Percentiles rank a stretch among this genome's conserved stretches.
These are phyloP conservation scores for Drosophila flavopinicola DNA, from an alignment of 2,888 invertebrate species.

Conservation along the genomic window DNA sequence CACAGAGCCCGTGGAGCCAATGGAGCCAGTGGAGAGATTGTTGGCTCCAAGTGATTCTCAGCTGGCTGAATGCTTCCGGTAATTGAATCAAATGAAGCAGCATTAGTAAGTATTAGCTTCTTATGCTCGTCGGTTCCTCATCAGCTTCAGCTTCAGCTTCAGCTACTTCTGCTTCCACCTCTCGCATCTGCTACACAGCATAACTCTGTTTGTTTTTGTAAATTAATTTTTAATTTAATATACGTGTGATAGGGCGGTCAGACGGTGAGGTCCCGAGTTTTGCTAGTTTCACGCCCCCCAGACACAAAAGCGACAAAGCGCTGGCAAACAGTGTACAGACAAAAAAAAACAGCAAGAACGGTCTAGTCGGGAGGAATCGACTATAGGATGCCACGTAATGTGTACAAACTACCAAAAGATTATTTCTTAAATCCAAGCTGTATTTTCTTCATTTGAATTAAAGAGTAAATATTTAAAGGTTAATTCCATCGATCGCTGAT, in stretches of 20 bases:
- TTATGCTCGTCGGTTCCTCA: conserved; percentile 54
- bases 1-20: too few relatives aligned
- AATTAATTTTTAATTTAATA: conserved; percentile 80
- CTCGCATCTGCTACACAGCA: conserved; percentile 21
- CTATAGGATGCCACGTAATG: not conserved
- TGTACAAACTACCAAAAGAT: too few relatives aligned
- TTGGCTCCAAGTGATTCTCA: conserved; percentile 44
- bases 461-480: too few relatives aligned
- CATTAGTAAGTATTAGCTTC: conserved; percentile 80
- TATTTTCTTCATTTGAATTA: too few relatives aligned
- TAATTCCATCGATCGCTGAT: too few relatives aligned
- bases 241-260: conserved; percentile 49
- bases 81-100: conserved; percentile 79
- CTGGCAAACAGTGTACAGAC: conserved; percentile 12
- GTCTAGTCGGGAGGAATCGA: not conserved
- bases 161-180: not conserved
- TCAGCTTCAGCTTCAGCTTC: conserved; percentile 18
- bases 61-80: conserved; percentile 72
- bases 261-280: conserved; percentile 2
- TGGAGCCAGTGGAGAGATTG: conserved; percentile 23
- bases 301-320: conserved; percentile 21
- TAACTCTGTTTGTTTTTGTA: conserved; percentile 76
- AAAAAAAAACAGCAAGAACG: conserved; percentile 2
- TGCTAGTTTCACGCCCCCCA: conserved; percentile 32
- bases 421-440: too few relatives aligned